Conservation (phyloP, 1,140 invertebrate genomes). For the Temnothorax curvispinosus region DNA sequence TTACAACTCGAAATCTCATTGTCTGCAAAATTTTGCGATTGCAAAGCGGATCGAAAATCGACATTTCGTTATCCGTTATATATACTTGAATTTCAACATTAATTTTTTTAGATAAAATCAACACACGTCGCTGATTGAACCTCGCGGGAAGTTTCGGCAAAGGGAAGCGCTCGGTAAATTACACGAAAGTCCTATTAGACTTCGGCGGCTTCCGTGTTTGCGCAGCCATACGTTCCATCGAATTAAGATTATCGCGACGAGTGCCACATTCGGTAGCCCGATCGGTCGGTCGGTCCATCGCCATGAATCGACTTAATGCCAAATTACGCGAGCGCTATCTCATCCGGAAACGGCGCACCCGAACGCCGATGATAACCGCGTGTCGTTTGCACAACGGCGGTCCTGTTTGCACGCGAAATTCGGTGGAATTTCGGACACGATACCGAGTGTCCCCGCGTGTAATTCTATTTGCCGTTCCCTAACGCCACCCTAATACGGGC, state of each 20-base stretch:
- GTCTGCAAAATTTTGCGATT: background rate
- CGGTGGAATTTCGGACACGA: conserved; percentile 5
- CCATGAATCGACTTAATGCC: conserved; percentile 51
- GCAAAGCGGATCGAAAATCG: background rate
- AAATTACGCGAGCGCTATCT: conserved; percentile 37
- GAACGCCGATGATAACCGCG: background rate
- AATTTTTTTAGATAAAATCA: background rate
- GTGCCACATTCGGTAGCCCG: background rate
- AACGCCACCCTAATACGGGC: conserved; percentile 27
- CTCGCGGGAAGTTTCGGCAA: background rate
- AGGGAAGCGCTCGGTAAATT: background rate
- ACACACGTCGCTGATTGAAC: background rate
- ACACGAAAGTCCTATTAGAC: background rate
- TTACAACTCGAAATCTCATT: background rate
- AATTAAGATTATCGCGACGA: conserved; percentile 25
- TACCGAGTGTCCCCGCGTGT: conserved; percentile 8
- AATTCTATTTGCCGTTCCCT: conserved; percentile 48
- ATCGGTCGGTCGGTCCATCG: background rate
- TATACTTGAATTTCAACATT: background rate
- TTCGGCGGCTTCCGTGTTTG: background rate
- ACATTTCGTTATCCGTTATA: background rate
- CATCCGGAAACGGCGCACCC: conserved; percentile 9
- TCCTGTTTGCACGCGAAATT: conserved; percentile 46
- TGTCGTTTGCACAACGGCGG: conserved; percentile 39
- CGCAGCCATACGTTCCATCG: conserved; percentile 15